These are phyloP conservation scores for Pterocles gutturalis DNA, from an alignment of 2,113 vertebrate genomes.

Conservation along the genomic window DNA sequence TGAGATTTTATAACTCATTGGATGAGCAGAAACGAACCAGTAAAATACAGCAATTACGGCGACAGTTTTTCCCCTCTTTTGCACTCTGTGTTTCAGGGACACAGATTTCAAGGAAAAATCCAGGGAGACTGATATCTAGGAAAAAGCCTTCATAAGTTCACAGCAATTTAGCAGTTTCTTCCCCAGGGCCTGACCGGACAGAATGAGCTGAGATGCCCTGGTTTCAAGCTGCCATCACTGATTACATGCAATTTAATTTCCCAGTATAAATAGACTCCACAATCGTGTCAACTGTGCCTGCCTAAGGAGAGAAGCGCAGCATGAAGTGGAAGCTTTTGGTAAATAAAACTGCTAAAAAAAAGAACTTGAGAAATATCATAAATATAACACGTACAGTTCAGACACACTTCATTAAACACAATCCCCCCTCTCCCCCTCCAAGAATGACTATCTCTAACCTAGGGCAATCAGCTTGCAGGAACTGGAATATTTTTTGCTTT, in stretches of 20 bases:
- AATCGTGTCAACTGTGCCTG: background rate
- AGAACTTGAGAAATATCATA: background rate
- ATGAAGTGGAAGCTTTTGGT: background rate
- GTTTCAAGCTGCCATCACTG: background rate
- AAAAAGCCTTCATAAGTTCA: background rate
- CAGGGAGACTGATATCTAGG: background rate
- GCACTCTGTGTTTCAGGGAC: background rate
- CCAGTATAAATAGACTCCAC: background rate
- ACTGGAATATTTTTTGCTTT: background rate
- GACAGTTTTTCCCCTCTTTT: background rate
- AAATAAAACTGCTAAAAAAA: background rate
- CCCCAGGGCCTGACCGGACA: background rate
- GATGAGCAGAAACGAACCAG: background rate
- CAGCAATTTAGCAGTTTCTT: background rate
- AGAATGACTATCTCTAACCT: background rate
- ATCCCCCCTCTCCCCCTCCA: background rate
- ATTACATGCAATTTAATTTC: background rate
- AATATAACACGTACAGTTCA: background rate
- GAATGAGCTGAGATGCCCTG: background rate
- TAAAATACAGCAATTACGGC: background rate
- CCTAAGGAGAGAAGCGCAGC: background rate
- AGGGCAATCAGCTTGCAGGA: background rate
- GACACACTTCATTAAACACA: background rate
- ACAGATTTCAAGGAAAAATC: background rate
- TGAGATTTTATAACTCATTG: background rate